Base-by-base conservation (phyloP, 1,140 invertebrate genomes). In the Globodera rostochiensis region DNA sequence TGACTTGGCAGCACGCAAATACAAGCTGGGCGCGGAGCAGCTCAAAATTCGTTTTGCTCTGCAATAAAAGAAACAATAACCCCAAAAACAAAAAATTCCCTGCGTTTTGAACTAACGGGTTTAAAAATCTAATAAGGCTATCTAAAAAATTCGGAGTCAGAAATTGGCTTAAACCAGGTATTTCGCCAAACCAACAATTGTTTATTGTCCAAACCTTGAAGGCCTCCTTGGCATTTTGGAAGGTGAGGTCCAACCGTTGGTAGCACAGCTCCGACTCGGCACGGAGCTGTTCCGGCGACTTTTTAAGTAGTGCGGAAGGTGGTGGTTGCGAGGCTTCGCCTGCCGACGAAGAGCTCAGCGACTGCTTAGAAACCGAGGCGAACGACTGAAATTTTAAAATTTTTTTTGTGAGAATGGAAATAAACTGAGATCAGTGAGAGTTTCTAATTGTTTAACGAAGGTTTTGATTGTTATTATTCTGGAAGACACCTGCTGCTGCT, bases 11-110 rank as follows among this genome's bases (percentile, higher is more conserved):
- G 88, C 98, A 92, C 89, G 94, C 94, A 90, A 98, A 96, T 69
- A 99, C 96, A 85, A 97, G 86, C 87, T 96, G 94, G 36, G 95
- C 96, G 80, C 97, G 92, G 9, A 98, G 86, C 70, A 99, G 92
- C 91, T 99, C 96, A 91, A 92, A 93, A 79, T 94, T 98, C 77
- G 94, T 96, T 92, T 99, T 98, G 91, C 95, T 97, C 83, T 91
- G 87, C 91, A 95, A 95, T 25, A 90, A 94, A 84, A 86, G 45
- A 80, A 70, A 25, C 5, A 88, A 82, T 78, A n/a, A 81, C 53
- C 53, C n/a, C 53, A 7, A 85, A 67, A 60, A 60, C 46, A 8
- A 21, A 15, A 69, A 21, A 21, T 1, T 69, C n/a, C 67, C 67
- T 13, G 67, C 15, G 3, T 15, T 69, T 69, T 69, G 67, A 21